Conservation (phyloP, 1,140 invertebrate species). For the Drosophila pachea region DNA sequence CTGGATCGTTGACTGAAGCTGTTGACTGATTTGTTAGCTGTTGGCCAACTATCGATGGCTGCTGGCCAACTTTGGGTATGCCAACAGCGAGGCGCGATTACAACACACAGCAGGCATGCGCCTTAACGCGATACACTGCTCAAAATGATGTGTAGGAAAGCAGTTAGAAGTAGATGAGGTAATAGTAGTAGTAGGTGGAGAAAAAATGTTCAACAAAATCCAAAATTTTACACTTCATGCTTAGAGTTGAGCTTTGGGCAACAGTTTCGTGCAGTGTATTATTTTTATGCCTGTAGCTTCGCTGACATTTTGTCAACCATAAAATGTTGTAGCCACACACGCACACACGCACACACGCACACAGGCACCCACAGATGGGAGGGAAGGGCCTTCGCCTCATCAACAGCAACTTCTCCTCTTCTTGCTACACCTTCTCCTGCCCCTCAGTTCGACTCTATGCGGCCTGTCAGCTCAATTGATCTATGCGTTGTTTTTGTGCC, state of each 20-base stretch:
- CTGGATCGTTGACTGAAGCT: conserved; percentile 39
- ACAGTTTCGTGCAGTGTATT: neutral
- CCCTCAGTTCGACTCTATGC: conserved; percentile 3
- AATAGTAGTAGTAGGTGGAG: no score
- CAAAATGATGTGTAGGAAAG: neutral
- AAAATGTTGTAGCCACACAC: conserved; percentile 43
- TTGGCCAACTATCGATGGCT: conserved; percentile 36
- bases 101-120: conserved; percentile 31
- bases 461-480: conserved; percentile 70
- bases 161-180: no score
- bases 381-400: conserved; percentile 61
- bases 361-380: neutral
- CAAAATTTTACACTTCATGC: no score
- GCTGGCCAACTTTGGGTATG: conserved; percentile 41
- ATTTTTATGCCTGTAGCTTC: conserved; percentile 27
- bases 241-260: no score
- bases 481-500: conserved; percentile 58
- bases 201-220: no score
- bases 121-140: neutral
- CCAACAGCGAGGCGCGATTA: conserved; percentile 46
- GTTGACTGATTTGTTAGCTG: conserved; percentile 64
- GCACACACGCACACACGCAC: conserved; percentile 2
- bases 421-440: neutral
- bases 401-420: conserved; percentile 6
- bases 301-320: conserved; percentile 67